Evolutionary conservation across 2,113 vertebrate genomes (phyloP).

Genomic region (Tringa solitaria): DNA sequence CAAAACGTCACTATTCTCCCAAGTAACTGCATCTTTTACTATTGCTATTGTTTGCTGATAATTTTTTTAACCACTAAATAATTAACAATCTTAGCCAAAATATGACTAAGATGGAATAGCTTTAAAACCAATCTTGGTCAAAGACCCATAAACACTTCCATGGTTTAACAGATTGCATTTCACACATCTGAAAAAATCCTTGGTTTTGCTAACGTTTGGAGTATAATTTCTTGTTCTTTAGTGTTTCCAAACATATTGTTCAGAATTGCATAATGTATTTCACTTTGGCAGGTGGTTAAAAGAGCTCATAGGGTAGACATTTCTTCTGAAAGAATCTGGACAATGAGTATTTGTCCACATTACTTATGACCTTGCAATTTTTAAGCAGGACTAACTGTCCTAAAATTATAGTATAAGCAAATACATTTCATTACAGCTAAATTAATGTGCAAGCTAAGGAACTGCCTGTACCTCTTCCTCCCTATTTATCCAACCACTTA

Average conservation of each 20-base stretch:
- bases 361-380: conserved; percentile 42
- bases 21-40: neutral
- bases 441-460: conserved; percentile 34
- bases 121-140: neutral
- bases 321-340: conserved; percentile 28
- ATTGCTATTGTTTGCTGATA: neutral
- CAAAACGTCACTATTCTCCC: neutral
- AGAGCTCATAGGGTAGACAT: neutral
- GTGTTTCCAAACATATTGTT: conserved; percentile 16
- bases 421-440: conserved; percentile 35
- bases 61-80: neutral
- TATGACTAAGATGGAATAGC: neutral
- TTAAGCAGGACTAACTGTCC: conserved; percentile 4
- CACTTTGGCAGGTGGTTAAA: conserved; percentile 19
- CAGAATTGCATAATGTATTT: neutral
- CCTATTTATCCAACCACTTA: conserved; percentile 17
- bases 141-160: neutral
- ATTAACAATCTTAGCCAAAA: neutral
- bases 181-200: neutral
- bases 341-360: conserved; percentile 11
- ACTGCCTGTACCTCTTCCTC: conserved; percentile 20
- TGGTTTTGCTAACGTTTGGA: neutral
- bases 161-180: neutral
- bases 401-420: conserved; percentile 46
- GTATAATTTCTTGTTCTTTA: neutral